Conservation (phyloP, 2,888 invertebrate genomes). For the Eupithecia insigniata region DNA sequence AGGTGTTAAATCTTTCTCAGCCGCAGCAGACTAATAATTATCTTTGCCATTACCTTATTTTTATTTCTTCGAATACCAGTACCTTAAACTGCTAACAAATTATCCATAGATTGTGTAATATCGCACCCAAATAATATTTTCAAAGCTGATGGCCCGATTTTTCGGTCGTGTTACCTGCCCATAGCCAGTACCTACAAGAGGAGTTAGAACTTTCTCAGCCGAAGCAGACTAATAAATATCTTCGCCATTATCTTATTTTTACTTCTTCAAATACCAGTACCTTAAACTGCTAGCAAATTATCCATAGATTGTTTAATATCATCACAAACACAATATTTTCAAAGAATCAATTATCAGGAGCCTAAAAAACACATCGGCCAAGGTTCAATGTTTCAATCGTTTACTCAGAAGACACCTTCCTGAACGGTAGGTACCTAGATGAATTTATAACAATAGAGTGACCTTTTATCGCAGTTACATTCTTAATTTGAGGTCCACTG, state of each 20-base stretch:
- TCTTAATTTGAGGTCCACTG: not conserved
- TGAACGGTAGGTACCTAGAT: slow-evolving; percentile 42
- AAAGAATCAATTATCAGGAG: slow-evolving; percentile 7
- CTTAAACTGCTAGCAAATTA: not conserved
- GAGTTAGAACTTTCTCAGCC: too few relatives aligned
- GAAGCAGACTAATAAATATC: too few relatives aligned
- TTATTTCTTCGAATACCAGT: not conserved
- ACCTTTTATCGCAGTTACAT: slow-evolving; percentile 58
- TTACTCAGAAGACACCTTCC: slow-evolving; percentile 47
- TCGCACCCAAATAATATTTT: not conserved
- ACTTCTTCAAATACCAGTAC: too few relatives aligned
- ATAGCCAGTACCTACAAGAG: too few relatives aligned
- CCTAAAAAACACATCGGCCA: not conserved
- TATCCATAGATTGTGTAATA: not conserved
- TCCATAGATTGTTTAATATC: not conserved
- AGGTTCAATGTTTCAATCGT: slow-evolving; percentile 40
- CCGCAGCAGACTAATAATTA: too few relatives aligned
- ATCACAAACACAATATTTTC: not conserved
- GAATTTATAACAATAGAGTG: slow-evolving; percentile 66
- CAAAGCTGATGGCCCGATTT: too few relatives aligned
- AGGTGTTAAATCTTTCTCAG: too few relatives aligned
- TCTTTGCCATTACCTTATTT: not conserved
- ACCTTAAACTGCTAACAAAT: not conserved
- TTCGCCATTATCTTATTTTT: not conserved
- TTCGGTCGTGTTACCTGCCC: too few relatives aligned